Conservation (phyloP, 2,888 invertebrate species). For the Cheilosia urbana region DNA sequence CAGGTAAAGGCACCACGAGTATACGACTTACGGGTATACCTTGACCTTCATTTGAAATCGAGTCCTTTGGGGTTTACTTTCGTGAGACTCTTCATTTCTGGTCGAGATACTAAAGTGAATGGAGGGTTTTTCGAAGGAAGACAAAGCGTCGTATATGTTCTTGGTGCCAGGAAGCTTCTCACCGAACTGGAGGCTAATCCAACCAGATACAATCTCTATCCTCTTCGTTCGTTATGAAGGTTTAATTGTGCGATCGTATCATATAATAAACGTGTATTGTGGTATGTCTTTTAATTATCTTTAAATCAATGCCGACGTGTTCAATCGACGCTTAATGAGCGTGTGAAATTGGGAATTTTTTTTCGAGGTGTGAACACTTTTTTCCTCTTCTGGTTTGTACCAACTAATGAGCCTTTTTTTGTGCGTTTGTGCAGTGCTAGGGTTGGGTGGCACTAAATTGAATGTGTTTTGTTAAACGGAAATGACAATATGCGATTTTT, state of each 20-base stretch:
- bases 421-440: neutral
- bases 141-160: neutral
- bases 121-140: conserved; percentile 21
- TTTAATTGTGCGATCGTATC: neutral
- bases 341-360: conserved; percentile 44
- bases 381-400: conserved; percentile 34
- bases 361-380: conserved; percentile 49
- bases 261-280: too few species aligned
- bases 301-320: conserved; percentile 22
- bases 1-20: neutral
- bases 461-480: conserved; percentile 6
- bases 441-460: neutral
- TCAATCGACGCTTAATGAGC: conserved; percentile 40
- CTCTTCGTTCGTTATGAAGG: neutral
- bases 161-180: conserved; percentile 4
- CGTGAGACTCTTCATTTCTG: neutral
- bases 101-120: conserved; percentile 18
- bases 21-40: neutral
- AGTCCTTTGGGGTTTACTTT: conserved; percentile 2
- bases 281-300: conserved; percentile 3
- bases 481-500: neutral
- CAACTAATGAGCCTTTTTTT: conserved; percentile 18
- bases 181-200: neutral
- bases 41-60: conserved; percentile 47
- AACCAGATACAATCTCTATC: conserved; percentile 6